Base-by-base conservation (phyloP, 2,797 vertebrate species). In the Cryptoprocta ferox region DNA sequence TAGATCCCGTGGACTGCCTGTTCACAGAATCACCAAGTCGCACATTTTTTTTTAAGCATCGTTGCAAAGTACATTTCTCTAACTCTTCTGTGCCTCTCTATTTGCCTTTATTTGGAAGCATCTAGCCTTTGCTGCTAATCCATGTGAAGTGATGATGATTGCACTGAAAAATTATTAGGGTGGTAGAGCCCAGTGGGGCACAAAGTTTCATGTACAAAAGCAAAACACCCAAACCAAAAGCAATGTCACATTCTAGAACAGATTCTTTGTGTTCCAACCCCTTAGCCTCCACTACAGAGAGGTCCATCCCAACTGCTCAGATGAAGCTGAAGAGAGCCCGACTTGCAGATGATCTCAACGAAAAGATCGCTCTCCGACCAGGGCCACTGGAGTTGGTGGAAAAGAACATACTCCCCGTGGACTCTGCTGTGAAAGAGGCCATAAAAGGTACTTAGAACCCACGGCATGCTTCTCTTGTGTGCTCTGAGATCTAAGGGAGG, bases 331-430 rank as follows among this genome's bases (percentile, higher is more conserved):
- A 99, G 98, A 99, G 99, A 98, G 99, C 99, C 73, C 98, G 99
- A 39, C 99, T 99, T 35, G 99, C 99, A 2, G 99, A 99, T 96
- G 99, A 99, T 97, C 99, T 99, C 98, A 99, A 99, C 75, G 99
- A 99, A 98, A 99, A 99, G 98, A 99, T 99, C 89, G 99, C 99
- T 79, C 99, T 99, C 94, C 99, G 99, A 96, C 99, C 99, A 0
- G 99, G 99, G 82, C 99, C 99, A 16, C 98, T 99, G 98, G 99
- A 99, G 98, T 98, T 99, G 98, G 99, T 99, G 97, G 99, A 99
- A 98, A 99, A 99, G 99, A 99, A 99, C 97, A 99, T 99, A 91
- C 99, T 99, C 97, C 99, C 99, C 1, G 98, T 99, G 19, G 99
- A 99, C 98, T 99, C 99, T 2, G 98, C 99, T 84, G 98, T 99